These are phyloP conservation scores for Phorcus lineatus DNA, from an alignment of 2,888 invertebrate species.

Conservation along the genomic window DNA sequence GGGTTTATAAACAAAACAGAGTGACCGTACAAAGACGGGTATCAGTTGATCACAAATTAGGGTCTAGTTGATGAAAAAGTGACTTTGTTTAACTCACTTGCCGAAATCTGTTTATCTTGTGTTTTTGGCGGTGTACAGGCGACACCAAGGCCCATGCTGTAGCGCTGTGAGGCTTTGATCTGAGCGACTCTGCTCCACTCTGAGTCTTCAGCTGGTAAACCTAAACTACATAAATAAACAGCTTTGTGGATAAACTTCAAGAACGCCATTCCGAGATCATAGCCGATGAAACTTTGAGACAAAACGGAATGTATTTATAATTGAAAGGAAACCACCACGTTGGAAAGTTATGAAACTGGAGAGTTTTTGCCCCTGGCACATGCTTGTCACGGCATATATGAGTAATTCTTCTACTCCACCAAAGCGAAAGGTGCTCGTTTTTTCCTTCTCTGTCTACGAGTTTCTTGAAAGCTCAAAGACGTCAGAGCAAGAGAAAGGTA, in stretches of 20 bases:
- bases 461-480: not conserved
- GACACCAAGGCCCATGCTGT: not conserved
- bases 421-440: not conserved
- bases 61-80: not conserved
- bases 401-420: not conserved
- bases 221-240: conserved; percentile 10
- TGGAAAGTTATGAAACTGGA: not conserved
- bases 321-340: conserved; percentile 4
- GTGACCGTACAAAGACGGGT: no score
- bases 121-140: not conserved
- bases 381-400: not conserved
- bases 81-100: not conserved
- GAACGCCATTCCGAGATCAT: not conserved
- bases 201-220: not conserved
- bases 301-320: conserved; percentile 3
- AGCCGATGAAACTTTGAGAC: not conserved
- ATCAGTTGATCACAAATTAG: no score
- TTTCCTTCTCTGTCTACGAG: not conserved
- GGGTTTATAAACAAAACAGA: no score
- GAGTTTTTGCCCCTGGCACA: not conserved
- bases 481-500: not conserved
- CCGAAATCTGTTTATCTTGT: not conserved
- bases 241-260: not conserved
- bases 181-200: not conserved
- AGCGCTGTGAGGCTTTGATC: not conserved